Evolutionary conservation across 2,888 invertebrate species (phyloP).

Genomic region (Polia nebulosa): DNA sequence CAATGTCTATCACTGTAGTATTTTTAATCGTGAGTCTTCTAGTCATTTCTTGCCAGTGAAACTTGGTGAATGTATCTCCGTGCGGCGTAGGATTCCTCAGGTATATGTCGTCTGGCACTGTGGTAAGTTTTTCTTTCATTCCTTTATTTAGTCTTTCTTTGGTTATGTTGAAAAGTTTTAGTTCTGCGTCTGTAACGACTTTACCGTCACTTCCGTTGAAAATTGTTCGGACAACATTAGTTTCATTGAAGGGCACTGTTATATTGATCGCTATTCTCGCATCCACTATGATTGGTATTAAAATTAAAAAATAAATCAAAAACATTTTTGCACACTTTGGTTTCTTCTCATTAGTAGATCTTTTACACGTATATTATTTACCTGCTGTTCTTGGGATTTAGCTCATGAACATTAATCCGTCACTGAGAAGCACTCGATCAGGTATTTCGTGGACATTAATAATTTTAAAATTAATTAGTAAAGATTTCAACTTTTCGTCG

Average conservation of each 20-base stretch:
- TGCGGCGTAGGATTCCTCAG: constrained; percentile 81
- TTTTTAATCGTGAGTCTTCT: constrained; percentile 73
- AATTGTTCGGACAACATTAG: constrained; percentile 65
- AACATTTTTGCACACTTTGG: constrained; percentile 45
- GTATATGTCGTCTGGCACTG: constrained; percentile 76
- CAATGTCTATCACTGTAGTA: constrained; percentile 72
- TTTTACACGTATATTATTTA: background rate
- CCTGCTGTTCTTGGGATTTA: background rate
- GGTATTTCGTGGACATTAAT: background rate
- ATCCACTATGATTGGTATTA: constrained; percentile 46
- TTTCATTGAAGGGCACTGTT: constrained; percentile 66
- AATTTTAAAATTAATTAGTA: background rate
- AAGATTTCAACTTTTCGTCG: background rate
- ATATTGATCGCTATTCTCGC: constrained; percentile 75
- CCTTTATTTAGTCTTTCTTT: constrained; percentile 77
- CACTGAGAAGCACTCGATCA: background rate
- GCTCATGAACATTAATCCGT: background rate
- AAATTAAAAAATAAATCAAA: constrained; percentile 22
- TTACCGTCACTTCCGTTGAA: constrained; percentile 73
- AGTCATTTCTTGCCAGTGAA: constrained; percentile 77
- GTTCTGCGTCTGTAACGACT: constrained; percentile 75
- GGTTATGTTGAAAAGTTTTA: constrained; percentile 78
- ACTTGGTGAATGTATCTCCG: constrained; percentile 75
- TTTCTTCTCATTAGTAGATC: background rate
- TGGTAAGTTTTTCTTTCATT: constrained; percentile 77